A percentile compares a stretch with the other conserved stretches of the same genome.
phyloP scores from a whole-genome alignment of 1,140 invertebrate genomes.

The Diabrotica virgifera region DNA sequence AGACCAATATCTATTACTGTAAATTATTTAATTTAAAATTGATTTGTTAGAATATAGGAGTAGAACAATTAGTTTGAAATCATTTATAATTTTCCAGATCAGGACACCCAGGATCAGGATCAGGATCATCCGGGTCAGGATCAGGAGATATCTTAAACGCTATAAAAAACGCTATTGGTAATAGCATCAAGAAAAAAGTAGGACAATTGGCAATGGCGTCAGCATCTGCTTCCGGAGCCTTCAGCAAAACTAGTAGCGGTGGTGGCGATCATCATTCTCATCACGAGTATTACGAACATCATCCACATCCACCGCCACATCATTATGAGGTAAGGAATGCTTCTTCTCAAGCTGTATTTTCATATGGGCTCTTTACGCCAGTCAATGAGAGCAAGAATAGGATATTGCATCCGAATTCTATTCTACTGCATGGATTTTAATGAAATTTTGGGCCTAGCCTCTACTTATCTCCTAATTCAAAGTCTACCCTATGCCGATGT shows the following conservation, averaged over 20 bases:
- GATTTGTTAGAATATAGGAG: no score
- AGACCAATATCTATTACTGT: no score
- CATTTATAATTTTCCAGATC: neutral
- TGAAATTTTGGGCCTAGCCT: no score
- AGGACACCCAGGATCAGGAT: neutral
- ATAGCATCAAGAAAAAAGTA: slow-evolving; percentile 57
- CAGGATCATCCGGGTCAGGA: slow-evolving; percentile 20
- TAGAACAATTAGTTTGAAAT: no score
- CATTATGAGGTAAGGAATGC: slow-evolving; percentile 17
- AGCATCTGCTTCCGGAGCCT: slow-evolving; percentile 52
- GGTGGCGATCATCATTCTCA: slow-evolving; percentile 38
- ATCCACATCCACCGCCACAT: slow-evolving; percentile 3
- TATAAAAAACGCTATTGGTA: slow-evolving; percentile 50
- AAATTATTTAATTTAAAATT: no score
- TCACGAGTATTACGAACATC: slow-evolving; percentile 7
- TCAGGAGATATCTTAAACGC: slow-evolving; percentile 49
- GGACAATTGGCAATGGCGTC: slow-evolving; percentile 54
- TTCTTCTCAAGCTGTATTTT: neutral
- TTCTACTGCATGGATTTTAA: no score
- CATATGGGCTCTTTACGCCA: no score
- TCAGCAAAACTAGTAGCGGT: slow-evolving; percentile 55
- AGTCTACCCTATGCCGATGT: no score
- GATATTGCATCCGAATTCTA: no score
- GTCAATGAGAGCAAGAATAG: no score
- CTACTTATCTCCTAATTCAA: no score